A percentile compares a stretch with the other conserved stretches of the same genome.
These are phyloP conservation scores for Drosophila subpulchrella DNA, from an alignment of 1,140 invertebrate species.

Conservation along the genomic window DNA sequence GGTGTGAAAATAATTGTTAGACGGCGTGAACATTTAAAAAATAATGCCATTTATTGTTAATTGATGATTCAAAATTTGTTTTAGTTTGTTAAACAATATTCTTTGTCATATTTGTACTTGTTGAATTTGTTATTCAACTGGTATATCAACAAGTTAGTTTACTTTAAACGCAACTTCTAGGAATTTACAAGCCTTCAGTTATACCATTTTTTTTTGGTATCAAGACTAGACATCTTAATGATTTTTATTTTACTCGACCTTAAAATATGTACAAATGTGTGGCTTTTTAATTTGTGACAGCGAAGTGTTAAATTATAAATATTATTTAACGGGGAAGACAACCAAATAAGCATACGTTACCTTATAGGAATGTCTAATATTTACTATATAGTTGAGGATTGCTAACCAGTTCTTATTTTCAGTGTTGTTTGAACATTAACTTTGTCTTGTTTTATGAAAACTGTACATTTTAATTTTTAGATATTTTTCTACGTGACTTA, in stretches of 20 bases:
- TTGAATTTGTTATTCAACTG: too few relatives aligned
- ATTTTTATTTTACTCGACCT: neutral
- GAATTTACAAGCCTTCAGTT: too few relatives aligned
- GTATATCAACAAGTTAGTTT: neutral
- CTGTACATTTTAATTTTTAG: conserved; percentile 7
- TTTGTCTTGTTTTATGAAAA: neutral
- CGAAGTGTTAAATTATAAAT: neutral
- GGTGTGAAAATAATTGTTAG: neutral
- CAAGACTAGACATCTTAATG: neutral
- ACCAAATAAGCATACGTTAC: too few relatives aligned
- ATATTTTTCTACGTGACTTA: conserved; percentile 14
- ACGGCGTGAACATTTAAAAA: neutral
- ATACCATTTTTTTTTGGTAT: neutral
- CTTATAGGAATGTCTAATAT: neutral
- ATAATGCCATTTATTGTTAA: neutral
- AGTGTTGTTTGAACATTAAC: neutral
- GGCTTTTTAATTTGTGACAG: neutral
- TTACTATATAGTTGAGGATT: neutral
- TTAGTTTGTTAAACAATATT: neutral
- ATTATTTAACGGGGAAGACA: neutral
- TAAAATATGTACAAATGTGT: neutral
- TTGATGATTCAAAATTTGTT: conserved; percentile 7
- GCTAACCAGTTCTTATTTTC: neutral
- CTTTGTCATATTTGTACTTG: neutral
- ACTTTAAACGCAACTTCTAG: too few relatives aligned